Evolutionary conservation across 2,797 vertebrate genomes (phyloP).

Genomic region (Rousettus madagascariensis): DNA sequence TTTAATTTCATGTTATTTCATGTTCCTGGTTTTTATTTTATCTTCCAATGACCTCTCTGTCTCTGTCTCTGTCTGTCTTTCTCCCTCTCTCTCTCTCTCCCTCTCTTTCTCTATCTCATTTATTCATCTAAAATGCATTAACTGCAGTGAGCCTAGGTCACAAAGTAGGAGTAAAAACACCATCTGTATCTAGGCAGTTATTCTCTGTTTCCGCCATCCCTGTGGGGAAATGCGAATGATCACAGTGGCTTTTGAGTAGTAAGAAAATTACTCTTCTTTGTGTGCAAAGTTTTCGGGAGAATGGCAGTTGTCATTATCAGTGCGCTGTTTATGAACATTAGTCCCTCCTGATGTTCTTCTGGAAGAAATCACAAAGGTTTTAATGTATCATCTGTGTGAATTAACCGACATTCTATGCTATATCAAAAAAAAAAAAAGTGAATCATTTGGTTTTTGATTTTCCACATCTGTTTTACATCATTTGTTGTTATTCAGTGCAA

Average conservation of each 20-base stretch:
- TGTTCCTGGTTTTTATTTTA: background rate
- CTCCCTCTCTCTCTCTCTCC: background rate
- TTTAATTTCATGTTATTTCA: background rate
- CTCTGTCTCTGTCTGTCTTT: background rate
- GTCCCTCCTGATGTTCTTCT: background rate
- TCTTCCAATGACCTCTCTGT: background rate
- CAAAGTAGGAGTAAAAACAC: background rate
- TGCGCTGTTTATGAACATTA: background rate
- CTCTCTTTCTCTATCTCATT: background rate
- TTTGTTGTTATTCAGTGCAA: constrained; percentile 25
- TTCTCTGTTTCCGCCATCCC: background rate
- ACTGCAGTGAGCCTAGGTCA: background rate
- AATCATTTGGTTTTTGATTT: constrained; percentile 19
- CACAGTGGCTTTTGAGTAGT: accelerated
- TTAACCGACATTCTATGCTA: background rate
- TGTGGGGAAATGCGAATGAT: background rate
- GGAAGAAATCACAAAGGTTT: background rate
- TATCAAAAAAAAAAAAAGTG: background rate
- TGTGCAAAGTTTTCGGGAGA: background rate
- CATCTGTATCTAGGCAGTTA: background rate
- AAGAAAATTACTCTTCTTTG: background rate
- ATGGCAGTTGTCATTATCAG: too few species aligned
- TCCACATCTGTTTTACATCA: background rate
- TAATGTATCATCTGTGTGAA: background rate
- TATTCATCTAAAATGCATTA: background rate